phyloP scores from a whole-genome alignment of 2,113 vertebrate genomes.

The Rhineura floridana region DNA sequence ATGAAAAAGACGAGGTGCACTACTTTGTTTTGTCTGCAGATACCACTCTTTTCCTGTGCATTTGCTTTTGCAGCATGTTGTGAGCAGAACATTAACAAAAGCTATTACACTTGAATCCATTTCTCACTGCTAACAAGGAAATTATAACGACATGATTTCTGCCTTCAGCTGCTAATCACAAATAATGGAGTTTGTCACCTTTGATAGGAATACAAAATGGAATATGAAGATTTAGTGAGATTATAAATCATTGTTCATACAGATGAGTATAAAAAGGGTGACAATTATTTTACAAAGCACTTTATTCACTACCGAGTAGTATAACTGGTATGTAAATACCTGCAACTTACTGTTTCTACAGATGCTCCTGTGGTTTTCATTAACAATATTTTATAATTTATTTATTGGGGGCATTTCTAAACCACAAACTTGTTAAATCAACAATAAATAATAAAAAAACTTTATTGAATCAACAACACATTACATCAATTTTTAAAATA shows the following conservation, averaged over 20 bases:
- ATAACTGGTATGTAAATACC: neutral
- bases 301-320: neutral
- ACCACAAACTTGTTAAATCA: neutral
- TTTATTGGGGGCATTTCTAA: neutral
- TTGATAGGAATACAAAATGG: neutral
- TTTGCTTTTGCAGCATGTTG: slow-evolving; percentile 28
- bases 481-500: neutral
- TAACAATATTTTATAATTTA: neutral
- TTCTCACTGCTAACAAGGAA: neutral
- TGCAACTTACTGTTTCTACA: neutral
- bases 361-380: slow-evolving; percentile 3
- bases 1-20: slow-evolving; percentile 23
- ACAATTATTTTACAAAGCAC: slow-evolving; percentile 19
- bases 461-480: neutral
- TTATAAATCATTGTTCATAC: slow-evolving; percentile 23
- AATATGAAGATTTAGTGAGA: slow-evolving; percentile 25
- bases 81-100: neutral
- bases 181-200: neutral
- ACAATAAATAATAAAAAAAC: neutral
- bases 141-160: neutral
- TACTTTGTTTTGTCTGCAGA: slow-evolving; percentile 38
- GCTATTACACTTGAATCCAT: neutral
- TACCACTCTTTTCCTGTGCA: slow-evolving; percentile 33
- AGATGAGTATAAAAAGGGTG: neutral
- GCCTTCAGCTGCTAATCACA: slow-evolving; percentile 22